These are phyloP conservation scores for Rhinoderma darwinii DNA, from an alignment of 2,113 vertebrate species.

Conservation along the genomic window DNA sequence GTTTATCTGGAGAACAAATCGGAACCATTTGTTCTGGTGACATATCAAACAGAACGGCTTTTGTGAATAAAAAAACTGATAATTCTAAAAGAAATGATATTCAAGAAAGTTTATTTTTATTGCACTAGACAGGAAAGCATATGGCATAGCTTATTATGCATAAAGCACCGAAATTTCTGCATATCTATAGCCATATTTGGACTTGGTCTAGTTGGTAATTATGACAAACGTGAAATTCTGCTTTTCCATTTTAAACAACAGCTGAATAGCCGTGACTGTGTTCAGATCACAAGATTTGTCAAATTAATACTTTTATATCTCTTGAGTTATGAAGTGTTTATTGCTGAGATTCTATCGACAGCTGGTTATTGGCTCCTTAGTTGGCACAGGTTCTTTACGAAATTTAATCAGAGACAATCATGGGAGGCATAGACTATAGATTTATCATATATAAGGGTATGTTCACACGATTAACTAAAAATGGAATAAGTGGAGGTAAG, in stretches of 20 bases:
- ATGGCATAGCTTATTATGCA: constrained; percentile 27
- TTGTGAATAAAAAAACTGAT: background rate
- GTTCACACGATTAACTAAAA: too few species aligned
- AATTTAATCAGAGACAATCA: background rate
- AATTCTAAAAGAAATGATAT: background rate
- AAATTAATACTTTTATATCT: background rate
- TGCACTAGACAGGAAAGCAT: constrained; percentile 5
- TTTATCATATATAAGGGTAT: background rate
- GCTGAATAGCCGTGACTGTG: background rate
- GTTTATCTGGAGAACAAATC: constrained; percentile 11
- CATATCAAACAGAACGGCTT: background rate
- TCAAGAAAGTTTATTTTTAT: background rate
- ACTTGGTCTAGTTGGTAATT: background rate
- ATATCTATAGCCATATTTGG: constrained; percentile 8
- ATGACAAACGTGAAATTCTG: background rate
- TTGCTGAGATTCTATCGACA: background rate
- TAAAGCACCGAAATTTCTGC: background rate
- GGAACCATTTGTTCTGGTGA: constrained; percentile 2
- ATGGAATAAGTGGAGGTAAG: too few species aligned
- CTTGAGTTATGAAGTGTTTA: background rate
- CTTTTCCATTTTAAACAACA: background rate
- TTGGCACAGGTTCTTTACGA: background rate
- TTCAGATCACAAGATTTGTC: background rate
- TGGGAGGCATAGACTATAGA: constrained; percentile 17
- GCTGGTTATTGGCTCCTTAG: constrained; percentile 8